Evolutionary conservation across 2,113 vertebrate genomes (phyloP), one percentile per base, ranked within the genome.

Genomic region (Brachyhypopomus occidentalis): DNA sequence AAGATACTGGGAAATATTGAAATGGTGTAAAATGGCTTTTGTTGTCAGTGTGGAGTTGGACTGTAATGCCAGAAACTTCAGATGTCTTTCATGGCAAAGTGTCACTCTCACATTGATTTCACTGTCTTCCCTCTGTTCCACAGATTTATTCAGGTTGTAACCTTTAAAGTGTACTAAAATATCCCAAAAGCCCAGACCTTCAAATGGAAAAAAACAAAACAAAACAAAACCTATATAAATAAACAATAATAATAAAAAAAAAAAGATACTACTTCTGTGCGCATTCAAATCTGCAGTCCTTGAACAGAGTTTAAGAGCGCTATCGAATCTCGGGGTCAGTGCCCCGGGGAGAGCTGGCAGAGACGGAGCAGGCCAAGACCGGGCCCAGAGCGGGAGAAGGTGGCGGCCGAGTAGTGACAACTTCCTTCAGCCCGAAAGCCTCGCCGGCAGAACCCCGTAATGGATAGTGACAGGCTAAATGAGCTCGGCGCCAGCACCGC

Each of bases 381-480:
- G 41, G 45, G 45, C 12, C 12, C 9, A 52, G 14, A 52, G 3
- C 45, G 12, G 12, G 45, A 8, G 45, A 60, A 22, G 58, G 58
- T 22, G 58, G 6, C 58, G 45, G 9, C 45, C 45, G 12, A 14
- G 45, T 14, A 14, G 45, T 52, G 45, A 52, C 20, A 38, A 48
- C 60, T 5, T 22, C 59, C 27, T 81, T 64, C 36, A 59, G 77
- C 72, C 58, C 36, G 22, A 72, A 72, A 27, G 76, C 27, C 16
- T 58, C 23, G 55, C 52, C 69, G 59, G 67, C 25, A 70, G 38
- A 75, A n/a, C 71, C 55, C 72, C 5, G 30, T 83, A 89, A 89
- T 88, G 90, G 87, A 90, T 90, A 90, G 88, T 88, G 85, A 85
- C 84, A 85, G 72, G 23, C 69, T 87, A 84, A 88, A 87, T 85